Evolutionary conservation across 2,113 vertebrate genomes (phyloP).

Genomic region (Apodemus speciosus): DNA sequence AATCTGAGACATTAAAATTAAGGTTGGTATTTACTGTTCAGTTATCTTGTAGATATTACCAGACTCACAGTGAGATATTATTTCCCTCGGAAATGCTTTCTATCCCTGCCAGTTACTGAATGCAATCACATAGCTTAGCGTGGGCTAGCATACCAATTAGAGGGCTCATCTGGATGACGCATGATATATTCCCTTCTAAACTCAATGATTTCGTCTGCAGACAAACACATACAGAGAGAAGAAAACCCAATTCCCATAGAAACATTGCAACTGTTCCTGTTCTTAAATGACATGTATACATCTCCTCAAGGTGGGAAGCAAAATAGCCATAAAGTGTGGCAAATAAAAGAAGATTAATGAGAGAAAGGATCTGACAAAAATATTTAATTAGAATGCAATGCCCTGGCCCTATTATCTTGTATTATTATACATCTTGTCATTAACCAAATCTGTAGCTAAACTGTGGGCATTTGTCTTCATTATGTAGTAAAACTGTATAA

Average conservation of each 20-base stretch:
- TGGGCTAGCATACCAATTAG: constrained; percentile 88
- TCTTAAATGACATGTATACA: constrained; percentile 70
- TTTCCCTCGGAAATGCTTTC: constrained; percentile 86
- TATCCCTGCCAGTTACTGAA: constrained; percentile 83
- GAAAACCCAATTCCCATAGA: constrained; percentile 71
- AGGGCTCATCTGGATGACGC: constrained; percentile 68
- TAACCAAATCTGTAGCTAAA: constrained; percentile 86
- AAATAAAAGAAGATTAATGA: constrained; percentile 84
- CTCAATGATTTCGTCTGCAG: constrained; percentile 77
- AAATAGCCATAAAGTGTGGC: constrained; percentile 68
- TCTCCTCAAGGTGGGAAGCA: constrained; percentile 39
- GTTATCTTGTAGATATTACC: constrained; percentile 80
- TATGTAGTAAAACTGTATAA: constrained; percentile 82
- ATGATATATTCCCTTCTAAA: constrained; percentile 73
- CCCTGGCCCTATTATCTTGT: constrained; percentile 83
- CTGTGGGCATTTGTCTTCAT: constrained; percentile 87
- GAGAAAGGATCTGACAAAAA: constrained; percentile 79
- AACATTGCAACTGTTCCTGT: constrained; percentile 74
- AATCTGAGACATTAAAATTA: constrained; percentile 86
- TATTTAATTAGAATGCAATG: constrained; percentile 86
- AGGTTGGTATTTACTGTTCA: constrained; percentile 85
- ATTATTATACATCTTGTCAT: constrained; percentile 85
- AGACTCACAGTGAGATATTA: constrained; percentile 85
- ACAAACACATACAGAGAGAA: constrained; percentile 76
- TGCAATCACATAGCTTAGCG: constrained; percentile 85